Evolutionary conservation across 2,113 vertebrate genomes (phyloP), one percentile per base, ranked within the genome.

Genomic region (Motacilla alba): DNA sequence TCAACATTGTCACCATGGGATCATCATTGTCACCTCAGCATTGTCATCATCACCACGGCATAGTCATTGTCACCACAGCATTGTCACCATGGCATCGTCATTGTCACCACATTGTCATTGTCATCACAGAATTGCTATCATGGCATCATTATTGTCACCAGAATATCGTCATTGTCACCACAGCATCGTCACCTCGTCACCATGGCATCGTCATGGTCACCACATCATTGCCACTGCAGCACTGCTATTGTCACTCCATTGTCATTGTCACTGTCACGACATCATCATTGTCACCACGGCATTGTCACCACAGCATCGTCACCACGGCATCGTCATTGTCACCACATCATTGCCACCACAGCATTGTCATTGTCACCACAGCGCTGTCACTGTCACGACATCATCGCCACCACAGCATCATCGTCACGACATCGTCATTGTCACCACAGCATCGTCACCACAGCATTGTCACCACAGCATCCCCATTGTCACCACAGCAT

Each of bases 221-320:
- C 9, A 53, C 5, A 59, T 0, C 27, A 26, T 26, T 11, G 33
- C 28, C 73, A 39, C 21, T 12, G 7, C 3, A 2, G 2, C 39
- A 15, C 2, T 9, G 19, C 7, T 7, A 19, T 46, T 20, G 16
- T 33, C 53, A 15, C 13, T 9, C n/a, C 31, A 8, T 35, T 35
- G 35, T 8, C 33, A 56, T 22, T 0, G 0, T 2, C 70, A 43
- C 7, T 33, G 30, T 14, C 70, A 44, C 16, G 4, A 4, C 20
- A 10, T 27, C 2, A 1, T 2, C 11, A 20, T 1, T 2, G 14
- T 28, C 24, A 35, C 8, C 72, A 23, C 6, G 10, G 6, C 72
- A 44, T 2, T 1, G 33, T 30, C 72, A n/a, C 10, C 5, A 5
- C 27, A 4, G 7, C 41, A 10, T 3, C 39, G 49, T 14, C 24